Percentiles rank a stretch among this genome's conserved stretches.
Conservation (phyloP, 37 sponge, comb jelly and placozoan species). For the Hormiphora californensis region DNA sequence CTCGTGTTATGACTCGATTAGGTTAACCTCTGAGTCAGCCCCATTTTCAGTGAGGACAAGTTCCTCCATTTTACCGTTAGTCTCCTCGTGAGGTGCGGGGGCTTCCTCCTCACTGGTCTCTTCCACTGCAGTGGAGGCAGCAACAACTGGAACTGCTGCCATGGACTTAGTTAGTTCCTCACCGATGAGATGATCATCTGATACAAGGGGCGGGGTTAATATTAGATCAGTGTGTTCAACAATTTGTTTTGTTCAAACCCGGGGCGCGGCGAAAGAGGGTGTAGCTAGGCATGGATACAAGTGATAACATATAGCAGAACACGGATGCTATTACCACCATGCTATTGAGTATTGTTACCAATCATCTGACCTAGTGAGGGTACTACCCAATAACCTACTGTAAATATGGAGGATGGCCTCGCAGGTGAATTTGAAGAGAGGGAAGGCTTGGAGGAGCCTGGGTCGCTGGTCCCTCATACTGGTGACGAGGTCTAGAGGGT, state of each 20-base stretch:
- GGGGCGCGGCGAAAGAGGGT: too few species aligned
- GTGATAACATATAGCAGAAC: too few species aligned
- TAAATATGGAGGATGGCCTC: slow-evolving; percentile 11
- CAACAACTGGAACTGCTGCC: too few species aligned
- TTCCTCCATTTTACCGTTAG: not conserved
- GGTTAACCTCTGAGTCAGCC: not conserved
- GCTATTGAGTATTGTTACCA: too few species aligned
- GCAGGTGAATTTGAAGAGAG: slow-evolving; percentile 32
- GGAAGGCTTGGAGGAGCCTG: not conserved
- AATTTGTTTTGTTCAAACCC: too few species aligned
- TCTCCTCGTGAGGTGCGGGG: not conserved
- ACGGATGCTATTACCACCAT: too few species aligned
- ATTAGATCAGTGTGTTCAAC: too few species aligned
- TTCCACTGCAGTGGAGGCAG: not conserved
- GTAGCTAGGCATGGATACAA: too few species aligned
- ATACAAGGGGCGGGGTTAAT: too few species aligned
- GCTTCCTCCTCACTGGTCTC: slow-evolving; percentile 26
- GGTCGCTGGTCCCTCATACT: slow-evolving; percentile 27
- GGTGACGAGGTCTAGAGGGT: slow-evolving; percentile 8
- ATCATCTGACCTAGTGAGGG: too few species aligned
- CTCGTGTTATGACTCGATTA: not conserved
- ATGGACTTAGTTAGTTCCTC: too few species aligned
- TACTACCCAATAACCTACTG: not conserved
- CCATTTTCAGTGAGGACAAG: not conserved
- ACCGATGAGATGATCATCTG: too few species aligned